Conservation (phyloP, 2,113 vertebrate genomes). For the Lepidothrix coronata region DNA sequence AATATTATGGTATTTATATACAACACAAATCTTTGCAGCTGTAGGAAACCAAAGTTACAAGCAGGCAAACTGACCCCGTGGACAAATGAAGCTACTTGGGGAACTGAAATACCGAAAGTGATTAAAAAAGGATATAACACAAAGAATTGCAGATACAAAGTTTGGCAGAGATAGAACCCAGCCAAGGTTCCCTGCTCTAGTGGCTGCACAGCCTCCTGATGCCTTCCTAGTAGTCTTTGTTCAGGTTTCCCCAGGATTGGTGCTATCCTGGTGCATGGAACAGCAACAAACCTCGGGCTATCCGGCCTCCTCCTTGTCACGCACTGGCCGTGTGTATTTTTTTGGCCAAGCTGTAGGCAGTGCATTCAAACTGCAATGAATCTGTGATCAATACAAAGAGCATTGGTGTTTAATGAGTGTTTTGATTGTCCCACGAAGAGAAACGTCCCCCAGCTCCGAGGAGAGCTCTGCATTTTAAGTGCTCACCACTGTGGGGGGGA, state of each 20-base stretch:
- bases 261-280: not conserved
- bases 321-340: not conserved
- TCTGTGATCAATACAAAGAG: slow-evolving; percentile 6
- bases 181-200: not conserved
- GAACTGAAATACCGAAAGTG: not conserved
- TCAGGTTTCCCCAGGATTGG: not conserved
- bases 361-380: not conserved
- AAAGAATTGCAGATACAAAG: not conserved
- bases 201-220: not conserved
- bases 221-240: not conserved
- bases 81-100: not conserved
- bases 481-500: slow-evolving; percentile 23
- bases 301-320: not conserved
- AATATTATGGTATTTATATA: not conserved
- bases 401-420: slow-evolving; percentile 22
- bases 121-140: not conserved
- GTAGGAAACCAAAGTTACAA: not conserved
- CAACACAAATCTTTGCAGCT: not conserved
- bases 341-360: not conserved
- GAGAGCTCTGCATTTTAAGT: slow-evolving; percentile 50
- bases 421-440: slow-evolving; percentile 17
- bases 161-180: not conserved
- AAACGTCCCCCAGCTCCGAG: not conserved
- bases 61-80: not conserved
- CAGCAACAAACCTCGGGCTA: not conserved